Evolutionary conservation across 1,140 invertebrate genomes (phyloP), one percentile per base, ranked within the genome.

Genomic region (Leptoteleia sp.): DNA sequence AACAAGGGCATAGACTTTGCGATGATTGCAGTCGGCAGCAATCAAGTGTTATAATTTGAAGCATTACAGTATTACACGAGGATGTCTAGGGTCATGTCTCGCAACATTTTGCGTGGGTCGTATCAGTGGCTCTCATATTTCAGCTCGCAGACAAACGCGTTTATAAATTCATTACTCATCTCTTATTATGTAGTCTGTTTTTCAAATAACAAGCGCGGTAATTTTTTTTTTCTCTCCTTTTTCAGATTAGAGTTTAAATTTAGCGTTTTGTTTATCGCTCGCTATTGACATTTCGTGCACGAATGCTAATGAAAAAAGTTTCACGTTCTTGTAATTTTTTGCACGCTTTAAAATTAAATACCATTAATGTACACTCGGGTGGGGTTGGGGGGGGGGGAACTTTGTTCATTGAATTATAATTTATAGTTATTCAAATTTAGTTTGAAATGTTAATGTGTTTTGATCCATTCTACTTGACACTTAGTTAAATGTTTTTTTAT

Each of bases 81-180:
- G 43, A 75, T 65, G 79, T 62, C 57, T 81, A 71, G 70, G 75
- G 75, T 78, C 64, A 61, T 71, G 73, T 71, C 68, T 70, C 65
- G 59, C 48, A 65, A 75, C 43, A 70, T 81, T 78, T 65, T 43
- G 68, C 55, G 79, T 80, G 79, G 79, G 79, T 47, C 25, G 72
- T 62, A 68, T 47, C 79, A 72, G 48, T 40, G 68, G 52, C 33
- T 75, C 55, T 78, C 59, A 64, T 48, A 43, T 68, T 73, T 54
- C 35, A 68, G 42, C 15, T 12, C 12, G 7, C 31, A 38, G 45
- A 37, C 59, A 35, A 29, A 27, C n/a, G 4, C 68, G 47, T 75
- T 79, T 75, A 75, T 70, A 70, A 70, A 65, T 68, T 79, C 64
- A 73, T 75, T 73, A 79, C 37, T 73, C 76, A 79, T 79, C 29